These are phyloP conservation scores for Pseudopleuronectes americanus DNA, from an alignment of 2,797 vertebrate species.

Conservation along the genomic window DNA sequence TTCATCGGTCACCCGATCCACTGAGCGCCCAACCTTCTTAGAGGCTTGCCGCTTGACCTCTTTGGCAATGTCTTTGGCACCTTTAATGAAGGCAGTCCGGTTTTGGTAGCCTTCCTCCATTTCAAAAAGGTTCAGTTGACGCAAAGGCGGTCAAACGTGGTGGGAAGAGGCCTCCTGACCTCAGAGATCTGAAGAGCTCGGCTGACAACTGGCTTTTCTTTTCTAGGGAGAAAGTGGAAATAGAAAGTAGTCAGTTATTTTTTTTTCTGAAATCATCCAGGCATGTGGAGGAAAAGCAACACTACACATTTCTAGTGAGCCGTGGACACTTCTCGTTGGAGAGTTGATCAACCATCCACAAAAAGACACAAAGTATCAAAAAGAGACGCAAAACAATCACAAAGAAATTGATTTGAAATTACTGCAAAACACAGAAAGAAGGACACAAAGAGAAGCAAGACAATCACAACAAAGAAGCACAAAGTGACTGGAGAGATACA, in stretches of 20 bases:
- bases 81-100: conserved; percentile 94
- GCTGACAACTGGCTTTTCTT: conserved; percentile 26
- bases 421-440: not conserved
- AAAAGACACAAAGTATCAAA: not conserved
- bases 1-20: conserved; percentile 91
- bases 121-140: conserved; percentile 45
- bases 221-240: conserved; percentile 44
- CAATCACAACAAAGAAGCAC: not conserved
- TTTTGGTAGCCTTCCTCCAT: conserved; percentile 97
- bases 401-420: too few relatives aligned
- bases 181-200: conserved; percentile 26
- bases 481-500: not conserved
- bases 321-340: not conserved
- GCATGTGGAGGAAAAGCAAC: not conserved
- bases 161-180: conserved; percentile 35
- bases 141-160: conserved; percentile 18
- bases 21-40: conserved; percentile 91
- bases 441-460: not conserved
- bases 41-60: conserved; percentile 92
- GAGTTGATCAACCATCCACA: not conserved
- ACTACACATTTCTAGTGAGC: conserved; percentile 1
- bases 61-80: conserved; percentile 98
- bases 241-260: not conserved
- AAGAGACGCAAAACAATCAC: not conserved
- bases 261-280: not conserved